phyloP scores from a whole-genome alignment of 2,888 invertebrate genomes.

The Xylocampa areola region DNA sequence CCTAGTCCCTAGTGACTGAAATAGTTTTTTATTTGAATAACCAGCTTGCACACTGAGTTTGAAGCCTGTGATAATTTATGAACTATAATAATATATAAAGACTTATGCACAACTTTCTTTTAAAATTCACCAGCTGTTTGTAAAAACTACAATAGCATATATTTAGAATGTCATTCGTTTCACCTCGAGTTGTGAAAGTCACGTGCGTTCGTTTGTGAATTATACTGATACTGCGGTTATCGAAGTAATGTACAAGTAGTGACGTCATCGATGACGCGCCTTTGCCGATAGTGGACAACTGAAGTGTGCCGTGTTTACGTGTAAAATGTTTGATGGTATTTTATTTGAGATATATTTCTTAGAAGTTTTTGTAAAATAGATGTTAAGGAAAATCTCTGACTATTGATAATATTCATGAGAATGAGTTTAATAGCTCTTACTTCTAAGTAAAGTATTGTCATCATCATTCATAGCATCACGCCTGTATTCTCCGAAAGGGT shows the following conservation, averaged over 20 bases:
- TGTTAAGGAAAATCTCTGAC: neutral
- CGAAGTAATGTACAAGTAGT: conserved; percentile 28
- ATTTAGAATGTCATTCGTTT: conserved; percentile 68
- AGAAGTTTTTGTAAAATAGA: neutral
- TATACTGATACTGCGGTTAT: conserved; percentile 43
- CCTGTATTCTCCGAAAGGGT: too few species aligned
- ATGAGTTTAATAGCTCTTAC: too few species aligned
- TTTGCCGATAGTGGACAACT: conserved; percentile 1
- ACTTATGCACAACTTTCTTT: conserved; percentile 4
- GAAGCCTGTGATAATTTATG: too few species aligned
- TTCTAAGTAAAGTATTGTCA: too few species aligned
- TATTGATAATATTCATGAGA: neutral
- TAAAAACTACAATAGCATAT: conserved; percentile 42
- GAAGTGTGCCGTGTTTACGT: conserved; percentile 9
- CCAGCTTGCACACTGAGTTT: too few species aligned
- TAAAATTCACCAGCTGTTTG: conserved; percentile 10
- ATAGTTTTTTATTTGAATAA: too few species aligned
- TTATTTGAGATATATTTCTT: neutral
- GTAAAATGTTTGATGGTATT: neutral
- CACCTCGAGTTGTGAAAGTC: conserved; percentile 69
- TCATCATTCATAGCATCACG: too few species aligned
- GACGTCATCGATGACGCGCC: conserved; percentile 38
- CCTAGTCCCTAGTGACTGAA: too few species aligned
- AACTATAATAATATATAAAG: too few species aligned
- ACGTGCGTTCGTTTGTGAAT: conserved; percentile 34